Conservation (phyloP, 2,797 vertebrate genomes). For the Pogoniulus pusillus region DNA sequence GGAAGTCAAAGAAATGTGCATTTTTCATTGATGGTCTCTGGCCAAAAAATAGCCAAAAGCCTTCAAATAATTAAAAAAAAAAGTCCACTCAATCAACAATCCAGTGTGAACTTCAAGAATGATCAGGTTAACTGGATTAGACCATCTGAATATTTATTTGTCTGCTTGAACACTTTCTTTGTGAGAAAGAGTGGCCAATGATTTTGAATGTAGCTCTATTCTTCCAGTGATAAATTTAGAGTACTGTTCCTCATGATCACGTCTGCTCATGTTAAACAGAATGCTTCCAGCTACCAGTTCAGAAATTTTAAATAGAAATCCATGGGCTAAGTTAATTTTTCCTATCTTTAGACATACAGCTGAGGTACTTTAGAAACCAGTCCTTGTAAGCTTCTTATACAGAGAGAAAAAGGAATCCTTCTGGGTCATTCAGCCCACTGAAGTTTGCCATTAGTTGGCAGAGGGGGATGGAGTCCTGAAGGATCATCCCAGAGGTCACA, state of each 20-base stretch:
- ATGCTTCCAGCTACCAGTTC: background rate
- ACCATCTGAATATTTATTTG: background rate
- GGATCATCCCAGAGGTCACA: background rate
- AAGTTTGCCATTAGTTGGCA: background rate
- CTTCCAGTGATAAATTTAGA: background rate
- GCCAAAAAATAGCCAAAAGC: background rate
- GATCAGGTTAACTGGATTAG: background rate
- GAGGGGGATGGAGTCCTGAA: background rate
- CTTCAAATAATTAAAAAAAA: background rate
- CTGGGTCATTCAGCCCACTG: background rate
- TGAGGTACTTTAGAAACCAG: background rate
- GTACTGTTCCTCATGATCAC: background rate
- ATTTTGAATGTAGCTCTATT: background rate
- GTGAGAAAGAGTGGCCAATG: background rate
- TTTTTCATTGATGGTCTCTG: background rate
- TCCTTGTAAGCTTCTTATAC: background rate
- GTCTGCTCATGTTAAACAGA: background rate
- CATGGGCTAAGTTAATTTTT: background rate
- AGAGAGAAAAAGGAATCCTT: background rate
- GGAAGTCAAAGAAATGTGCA: slow-evolving; percentile 54
- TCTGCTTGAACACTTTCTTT: background rate
- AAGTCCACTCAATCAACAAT: background rate
- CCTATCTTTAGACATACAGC: background rate
- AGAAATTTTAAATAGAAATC: background rate
- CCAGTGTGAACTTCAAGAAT: background rate